Percentiles rank a stretch among this genome's conserved stretches.
phyloP scores from a whole-genome alignment of 2,113 vertebrate species.

The Pycnonotus jocosus region DNA sequence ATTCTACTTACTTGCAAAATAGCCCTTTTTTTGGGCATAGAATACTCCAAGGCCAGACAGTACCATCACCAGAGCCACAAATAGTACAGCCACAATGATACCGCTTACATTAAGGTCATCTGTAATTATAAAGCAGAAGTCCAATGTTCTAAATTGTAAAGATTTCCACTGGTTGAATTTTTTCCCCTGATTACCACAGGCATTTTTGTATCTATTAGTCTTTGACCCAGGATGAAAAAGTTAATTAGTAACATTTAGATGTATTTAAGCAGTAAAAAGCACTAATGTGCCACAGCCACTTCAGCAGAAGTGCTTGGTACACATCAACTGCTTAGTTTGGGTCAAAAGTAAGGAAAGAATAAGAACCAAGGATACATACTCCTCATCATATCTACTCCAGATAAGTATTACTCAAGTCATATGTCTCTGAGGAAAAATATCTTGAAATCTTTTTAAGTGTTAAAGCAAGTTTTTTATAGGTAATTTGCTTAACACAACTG shows the following conservation, averaged over 20 bases:
- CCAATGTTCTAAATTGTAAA: background rate
- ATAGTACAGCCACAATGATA: constrained; percentile 77
- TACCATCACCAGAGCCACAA: constrained; percentile 72
- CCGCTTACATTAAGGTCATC: constrained; percentile 83
- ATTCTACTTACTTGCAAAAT: constrained; percentile 84
- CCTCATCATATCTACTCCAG: background rate
- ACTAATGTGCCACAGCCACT: background rate
- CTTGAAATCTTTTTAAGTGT: background rate
- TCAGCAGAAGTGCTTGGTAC: background rate
- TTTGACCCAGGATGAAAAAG: background rate
- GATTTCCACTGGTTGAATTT: background rate
- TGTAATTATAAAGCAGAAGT: constrained; percentile 55
- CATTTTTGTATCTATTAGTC: background rate
- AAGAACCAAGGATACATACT: background rate
- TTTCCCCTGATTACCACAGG: background rate
- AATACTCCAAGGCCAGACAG: constrained; percentile 84
- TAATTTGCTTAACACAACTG: background rate
- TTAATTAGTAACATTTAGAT: background rate
- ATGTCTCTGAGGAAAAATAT: background rate
- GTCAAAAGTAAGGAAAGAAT: background rate
- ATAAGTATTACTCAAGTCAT: background rate
- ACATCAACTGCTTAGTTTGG: background rate
- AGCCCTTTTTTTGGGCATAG: constrained; percentile 83
- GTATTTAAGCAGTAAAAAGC: background rate
- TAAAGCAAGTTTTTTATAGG: background rate